A percentile compares a stretch with the other conserved stretches of the same genome.
Conservation (phyloP, 2,797 vertebrate species). For the Sarcophilus harrisii region DNA sequence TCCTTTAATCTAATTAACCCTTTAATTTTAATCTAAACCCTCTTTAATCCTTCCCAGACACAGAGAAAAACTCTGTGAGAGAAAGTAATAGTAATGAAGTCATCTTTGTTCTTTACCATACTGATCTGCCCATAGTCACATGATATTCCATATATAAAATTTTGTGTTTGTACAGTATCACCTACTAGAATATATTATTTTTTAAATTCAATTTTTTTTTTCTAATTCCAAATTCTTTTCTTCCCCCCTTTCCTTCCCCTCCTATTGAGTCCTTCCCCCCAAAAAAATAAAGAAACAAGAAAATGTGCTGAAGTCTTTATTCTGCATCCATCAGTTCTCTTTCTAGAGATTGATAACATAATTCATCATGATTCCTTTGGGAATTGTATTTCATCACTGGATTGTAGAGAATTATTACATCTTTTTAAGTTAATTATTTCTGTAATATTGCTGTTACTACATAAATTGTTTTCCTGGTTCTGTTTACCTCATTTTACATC, state of each 20-base stretch:
- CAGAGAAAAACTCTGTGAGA: not conserved
- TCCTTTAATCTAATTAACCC: too few relatives aligned
- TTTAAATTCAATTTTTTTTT: not conserved
- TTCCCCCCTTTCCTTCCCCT: not conserved
- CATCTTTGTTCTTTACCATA: not conserved
- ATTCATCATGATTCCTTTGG: too few relatives aligned
- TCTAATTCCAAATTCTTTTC: not conserved
- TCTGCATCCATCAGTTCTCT: too few relatives aligned
- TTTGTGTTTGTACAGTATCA: not conserved
- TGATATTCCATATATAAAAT: not conserved
- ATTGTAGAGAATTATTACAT: too few relatives aligned
- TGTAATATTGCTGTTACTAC: too few relatives aligned
- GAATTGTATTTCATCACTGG: too few relatives aligned
- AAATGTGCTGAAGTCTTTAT: not conserved
- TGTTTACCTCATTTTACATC: not conserved
- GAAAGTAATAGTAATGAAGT: not conserved
- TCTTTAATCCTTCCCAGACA: not conserved
- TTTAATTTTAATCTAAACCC: not conserved
- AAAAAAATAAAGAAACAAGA: not conserved
- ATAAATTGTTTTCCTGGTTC: too few relatives aligned
- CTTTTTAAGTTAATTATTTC: too few relatives aligned
- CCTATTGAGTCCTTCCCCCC: not conserved
- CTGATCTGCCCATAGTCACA: not conserved
- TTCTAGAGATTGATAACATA: too few relatives aligned
- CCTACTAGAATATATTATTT: not conserved